Evolutionary conservation across 2,113 vertebrate genomes (phyloP).

Genomic region (Recurvirostra avosetta): DNA sequence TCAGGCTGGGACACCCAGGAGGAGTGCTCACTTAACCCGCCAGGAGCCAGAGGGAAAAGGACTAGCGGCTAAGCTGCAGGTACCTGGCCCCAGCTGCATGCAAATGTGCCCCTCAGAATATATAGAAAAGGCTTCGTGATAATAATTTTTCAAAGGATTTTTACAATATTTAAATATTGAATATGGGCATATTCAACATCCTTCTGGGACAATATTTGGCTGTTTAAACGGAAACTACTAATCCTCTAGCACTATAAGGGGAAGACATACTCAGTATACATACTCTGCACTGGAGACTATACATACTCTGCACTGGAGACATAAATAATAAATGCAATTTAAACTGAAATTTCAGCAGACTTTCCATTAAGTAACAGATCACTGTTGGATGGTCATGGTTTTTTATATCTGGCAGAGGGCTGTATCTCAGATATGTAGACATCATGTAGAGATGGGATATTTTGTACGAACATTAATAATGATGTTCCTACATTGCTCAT

Average conservation of each 20-base stretch:
- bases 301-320: constrained; percentile 20
- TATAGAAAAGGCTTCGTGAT: not conserved
- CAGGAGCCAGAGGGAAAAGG: not conserved
- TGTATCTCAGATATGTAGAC: constrained; percentile 63
- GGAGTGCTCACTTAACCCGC: not conserved
- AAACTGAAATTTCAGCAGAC: constrained; percentile 65
- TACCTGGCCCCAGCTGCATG: not conserved
- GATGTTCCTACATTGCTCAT: constrained; percentile 68
- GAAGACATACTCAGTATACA: not conserved
- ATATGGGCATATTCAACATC: not conserved
- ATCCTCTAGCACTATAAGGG: not conserved
- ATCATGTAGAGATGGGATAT: constrained; percentile 69
- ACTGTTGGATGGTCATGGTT: constrained; percentile 61
- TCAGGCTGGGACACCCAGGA: not conserved
- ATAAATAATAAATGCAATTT: constrained; percentile 71
- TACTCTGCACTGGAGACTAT: constrained; percentile 18
- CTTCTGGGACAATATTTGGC: not conserved
- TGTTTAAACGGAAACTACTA: constrained; percentile 16
- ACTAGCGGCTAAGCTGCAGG: not conserved
- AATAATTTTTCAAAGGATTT: not conserved
- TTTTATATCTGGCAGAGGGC: constrained; percentile 65
- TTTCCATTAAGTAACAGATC: constrained; percentile 68
- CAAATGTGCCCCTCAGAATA: not conserved
- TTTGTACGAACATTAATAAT: constrained; percentile 71
- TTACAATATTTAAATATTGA: not conserved